Evolutionary conservation across 2,888 invertebrate genomes (phyloP).

Genomic region (Folsomia manolachei): DNA sequence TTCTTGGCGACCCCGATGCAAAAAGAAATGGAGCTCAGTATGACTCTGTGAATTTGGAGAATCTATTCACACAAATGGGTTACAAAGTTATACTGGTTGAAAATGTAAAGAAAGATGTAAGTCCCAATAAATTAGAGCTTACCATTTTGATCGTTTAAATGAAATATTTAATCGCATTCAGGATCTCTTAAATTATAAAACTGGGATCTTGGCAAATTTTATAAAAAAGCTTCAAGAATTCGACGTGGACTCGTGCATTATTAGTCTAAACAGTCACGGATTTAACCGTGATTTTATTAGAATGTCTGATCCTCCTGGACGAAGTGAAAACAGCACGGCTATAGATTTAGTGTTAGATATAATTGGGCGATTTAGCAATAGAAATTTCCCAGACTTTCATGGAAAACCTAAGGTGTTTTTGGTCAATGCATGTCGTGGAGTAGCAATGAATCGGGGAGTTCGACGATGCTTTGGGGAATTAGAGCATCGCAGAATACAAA

Average conservation of each 20-base stretch:
- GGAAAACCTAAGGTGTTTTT: constrained; percentile 48
- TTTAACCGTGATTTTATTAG: constrained; percentile 16
- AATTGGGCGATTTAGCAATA: constrained; percentile 40
- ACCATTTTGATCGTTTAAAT: not conserved
- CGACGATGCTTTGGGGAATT: too few species aligned
- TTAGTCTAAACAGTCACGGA: constrained; percentile 41
- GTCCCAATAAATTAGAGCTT: too few species aligned
- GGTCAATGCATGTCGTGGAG: constrained; percentile 45
- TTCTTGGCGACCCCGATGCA: constrained; percentile 3
- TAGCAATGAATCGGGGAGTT: not conserved
- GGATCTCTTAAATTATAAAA: constrained; percentile 14
- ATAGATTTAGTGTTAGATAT: constrained; percentile 38
- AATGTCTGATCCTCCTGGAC: constrained; percentile 21
- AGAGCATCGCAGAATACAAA: not conserved
- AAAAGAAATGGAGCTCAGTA: constrained; percentile 25
- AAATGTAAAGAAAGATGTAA: constrained; percentile 30
- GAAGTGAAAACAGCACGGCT: constrained; percentile 11
- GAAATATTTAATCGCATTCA: not conserved
- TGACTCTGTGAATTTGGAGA: constrained; percentile 17
- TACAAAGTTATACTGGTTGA: constrained; percentile 25
- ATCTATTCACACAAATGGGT: constrained; percentile 26
- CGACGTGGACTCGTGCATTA: constrained; percentile 35
- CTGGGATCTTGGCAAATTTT: constrained; percentile 24
- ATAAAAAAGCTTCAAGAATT: constrained; percentile 10
- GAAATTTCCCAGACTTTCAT: constrained; percentile 36